Evolutionary conservation across 2,797 vertebrate genomes (phyloP).

Genomic region (Alfaro cultratus): DNA sequence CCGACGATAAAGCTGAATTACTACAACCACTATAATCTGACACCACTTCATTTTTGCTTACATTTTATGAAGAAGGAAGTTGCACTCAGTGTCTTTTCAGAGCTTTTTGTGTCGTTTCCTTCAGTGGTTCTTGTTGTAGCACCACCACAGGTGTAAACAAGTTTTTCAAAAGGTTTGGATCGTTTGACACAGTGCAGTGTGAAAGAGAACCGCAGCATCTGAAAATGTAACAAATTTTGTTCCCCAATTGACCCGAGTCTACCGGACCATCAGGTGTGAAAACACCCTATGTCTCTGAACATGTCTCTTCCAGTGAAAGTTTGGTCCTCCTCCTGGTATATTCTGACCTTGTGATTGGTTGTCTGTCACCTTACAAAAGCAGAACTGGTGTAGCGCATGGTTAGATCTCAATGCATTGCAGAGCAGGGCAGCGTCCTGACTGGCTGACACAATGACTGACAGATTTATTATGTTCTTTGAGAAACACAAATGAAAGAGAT

Average conservation of each 20-base stretch:
- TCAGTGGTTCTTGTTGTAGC: background rate
- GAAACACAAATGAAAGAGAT: background rate
- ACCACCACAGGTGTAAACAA: background rate
- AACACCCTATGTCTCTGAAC: background rate
- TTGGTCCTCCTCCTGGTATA: background rate
- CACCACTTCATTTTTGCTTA: background rate
- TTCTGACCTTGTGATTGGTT: background rate
- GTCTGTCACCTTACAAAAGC: background rate
- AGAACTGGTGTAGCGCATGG: conserved; percentile 17
- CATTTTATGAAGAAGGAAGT: background rate
- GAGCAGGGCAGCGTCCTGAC: conserved; percentile 43
- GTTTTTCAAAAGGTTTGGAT: background rate
- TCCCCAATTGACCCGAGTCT: background rate
- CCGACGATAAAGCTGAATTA: background rate
- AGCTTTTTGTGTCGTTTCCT: background rate
- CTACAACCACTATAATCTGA: background rate
- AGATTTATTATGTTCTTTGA: conserved; percentile 68
- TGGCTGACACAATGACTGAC: conserved; percentile 53
- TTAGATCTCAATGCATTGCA: conserved; percentile 49
- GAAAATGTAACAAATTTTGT: background rate
- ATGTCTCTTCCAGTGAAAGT: background rate
- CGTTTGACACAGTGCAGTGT: background rate
- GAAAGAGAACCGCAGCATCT: background rate
- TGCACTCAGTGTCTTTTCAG: too few species aligned
- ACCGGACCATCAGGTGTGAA: background rate